Percentiles rank a stretch among this genome's conserved stretches.
phyloP scores from a whole-genome alignment of 2,797 vertebrate species.

The Naso thynnoides region DNA sequence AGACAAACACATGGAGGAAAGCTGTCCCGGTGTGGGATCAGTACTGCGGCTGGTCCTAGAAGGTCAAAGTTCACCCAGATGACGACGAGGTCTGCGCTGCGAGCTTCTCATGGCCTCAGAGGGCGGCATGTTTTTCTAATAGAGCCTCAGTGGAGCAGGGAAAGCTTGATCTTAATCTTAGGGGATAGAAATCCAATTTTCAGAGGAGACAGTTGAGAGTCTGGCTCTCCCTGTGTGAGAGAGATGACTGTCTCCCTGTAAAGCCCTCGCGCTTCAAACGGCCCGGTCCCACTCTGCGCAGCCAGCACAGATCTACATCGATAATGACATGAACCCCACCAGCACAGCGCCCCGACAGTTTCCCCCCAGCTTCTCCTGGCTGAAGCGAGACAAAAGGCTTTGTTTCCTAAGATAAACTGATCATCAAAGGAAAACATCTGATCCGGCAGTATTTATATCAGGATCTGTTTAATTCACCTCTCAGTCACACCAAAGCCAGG shows the following conservation, averaged over 20 bases:
- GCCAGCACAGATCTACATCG: conserved; percentile 65
- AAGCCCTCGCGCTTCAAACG: conserved; percentile 75
- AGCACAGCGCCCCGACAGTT: conserved; percentile 25
- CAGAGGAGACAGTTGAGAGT: conserved; percentile 83
- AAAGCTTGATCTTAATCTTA: conserved; percentile 85
- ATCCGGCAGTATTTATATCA: conserved; percentile 59
- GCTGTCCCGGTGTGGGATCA: conserved; percentile 70
- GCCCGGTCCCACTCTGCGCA: conserved; percentile 38
- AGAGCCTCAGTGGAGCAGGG: conserved; percentile 73
- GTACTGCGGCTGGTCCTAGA: conserved; percentile 50
- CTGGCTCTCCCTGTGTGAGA: conserved; percentile 74
- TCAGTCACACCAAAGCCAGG: conserved; percentile 55
- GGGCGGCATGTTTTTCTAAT: conserved; percentile 82
- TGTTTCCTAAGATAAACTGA: conserved; percentile 61
- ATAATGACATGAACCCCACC: conserved; percentile 67
- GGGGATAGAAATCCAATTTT: conserved; percentile 89
- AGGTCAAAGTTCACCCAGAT: conserved; percentile 79
- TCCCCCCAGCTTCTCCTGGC: conserved; percentile 38
- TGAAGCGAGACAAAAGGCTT: conserved; percentile 65
- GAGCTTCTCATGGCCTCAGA: conserved; percentile 58
- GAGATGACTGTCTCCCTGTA: conserved; percentile 73
- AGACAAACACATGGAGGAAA: conserved; percentile 63
- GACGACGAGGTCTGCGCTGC: conserved; percentile 57
- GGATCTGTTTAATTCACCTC: conserved; percentile 64
- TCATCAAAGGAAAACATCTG: conserved; percentile 65